Evolutionary conservation across 2,113 vertebrate species (phyloP).

Genomic region (Nothocercus nigrocapillus): DNA sequence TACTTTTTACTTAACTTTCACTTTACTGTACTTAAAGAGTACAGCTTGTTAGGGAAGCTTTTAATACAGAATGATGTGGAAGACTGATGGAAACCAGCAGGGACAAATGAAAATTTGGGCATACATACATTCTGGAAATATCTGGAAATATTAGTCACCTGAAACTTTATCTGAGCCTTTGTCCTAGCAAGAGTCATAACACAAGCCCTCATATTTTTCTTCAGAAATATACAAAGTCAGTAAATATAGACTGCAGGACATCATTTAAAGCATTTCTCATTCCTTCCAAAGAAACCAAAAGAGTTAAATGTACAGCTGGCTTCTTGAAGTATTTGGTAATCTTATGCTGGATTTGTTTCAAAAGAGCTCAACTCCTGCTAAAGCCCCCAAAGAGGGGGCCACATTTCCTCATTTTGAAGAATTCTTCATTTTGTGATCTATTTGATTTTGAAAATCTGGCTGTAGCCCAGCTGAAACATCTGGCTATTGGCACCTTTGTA

Average conservation of each 20-base stretch:
- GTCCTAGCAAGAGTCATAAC: neutral
- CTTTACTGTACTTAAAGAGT: neutral
- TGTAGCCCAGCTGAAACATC: neutral
- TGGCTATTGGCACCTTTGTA: neutral
- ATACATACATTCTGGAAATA: neutral
- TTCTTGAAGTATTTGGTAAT: neutral
- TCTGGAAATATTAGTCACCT: neutral
- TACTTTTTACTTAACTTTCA: too few relatives aligned
- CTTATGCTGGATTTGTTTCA: neutral
- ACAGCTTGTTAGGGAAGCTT: neutral
- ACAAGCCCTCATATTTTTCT: neutral
- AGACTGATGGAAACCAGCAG: neutral
- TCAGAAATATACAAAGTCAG: neutral
- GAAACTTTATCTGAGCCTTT: neutral
- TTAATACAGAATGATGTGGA: neutral
- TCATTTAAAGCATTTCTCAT: neutral
- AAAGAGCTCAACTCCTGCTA: neutral
- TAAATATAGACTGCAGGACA: neutral
- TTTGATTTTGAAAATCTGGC: constrained; percentile 9
- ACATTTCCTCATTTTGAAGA: constrained; percentile 6
- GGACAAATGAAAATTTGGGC: neutral
- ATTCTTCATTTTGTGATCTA: neutral
- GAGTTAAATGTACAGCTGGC: neutral
- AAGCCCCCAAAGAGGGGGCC: neutral
- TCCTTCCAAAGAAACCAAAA: neutral